phyloP scores from a whole-genome alignment of 2,113 vertebrate genomes.

The Oenanthe melanoleuca region DNA sequence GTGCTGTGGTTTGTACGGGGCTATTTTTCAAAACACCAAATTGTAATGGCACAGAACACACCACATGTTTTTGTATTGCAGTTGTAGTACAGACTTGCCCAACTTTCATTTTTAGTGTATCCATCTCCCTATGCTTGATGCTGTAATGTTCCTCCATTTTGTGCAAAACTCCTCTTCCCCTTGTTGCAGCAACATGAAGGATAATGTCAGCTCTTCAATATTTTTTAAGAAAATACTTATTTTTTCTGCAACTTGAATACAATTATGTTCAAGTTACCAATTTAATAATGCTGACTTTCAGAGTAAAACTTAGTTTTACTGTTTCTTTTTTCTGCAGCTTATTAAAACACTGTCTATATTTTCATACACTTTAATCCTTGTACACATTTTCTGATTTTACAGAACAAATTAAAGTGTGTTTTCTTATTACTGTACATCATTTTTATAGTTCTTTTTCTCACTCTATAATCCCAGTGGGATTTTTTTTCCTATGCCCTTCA shows the following conservation, averaged over 20 bases:
- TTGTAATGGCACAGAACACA: rapidly evolving
- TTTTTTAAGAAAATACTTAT: not conserved
- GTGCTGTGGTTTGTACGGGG: not conserved
- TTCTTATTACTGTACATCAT: not conserved
- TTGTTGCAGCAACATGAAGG: not conserved
- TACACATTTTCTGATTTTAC: not conserved
- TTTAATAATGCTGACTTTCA: not conserved
- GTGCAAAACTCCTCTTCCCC: not conserved
- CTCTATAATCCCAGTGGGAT: not conserved
- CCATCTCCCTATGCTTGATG: not conserved
- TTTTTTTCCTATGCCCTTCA: not conserved
- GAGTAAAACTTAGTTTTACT: not conserved
- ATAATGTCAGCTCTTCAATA: not conserved
- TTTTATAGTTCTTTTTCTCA: slow-evolving; percentile 10
- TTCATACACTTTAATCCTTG: not conserved
- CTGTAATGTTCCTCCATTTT: not conserved
- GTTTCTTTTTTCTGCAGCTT: not conserved
- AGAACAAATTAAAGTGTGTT: not conserved
- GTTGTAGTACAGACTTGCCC: not conserved
- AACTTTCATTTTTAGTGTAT: not conserved
- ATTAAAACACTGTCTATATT: not conserved
- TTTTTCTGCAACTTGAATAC: not conserved
- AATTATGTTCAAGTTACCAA: not conserved
- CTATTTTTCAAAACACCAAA: not conserved
- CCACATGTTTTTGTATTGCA: not conserved